Conservation (phyloP, 2,797 vertebrate genomes). For the Serranus cabrilla region DNA sequence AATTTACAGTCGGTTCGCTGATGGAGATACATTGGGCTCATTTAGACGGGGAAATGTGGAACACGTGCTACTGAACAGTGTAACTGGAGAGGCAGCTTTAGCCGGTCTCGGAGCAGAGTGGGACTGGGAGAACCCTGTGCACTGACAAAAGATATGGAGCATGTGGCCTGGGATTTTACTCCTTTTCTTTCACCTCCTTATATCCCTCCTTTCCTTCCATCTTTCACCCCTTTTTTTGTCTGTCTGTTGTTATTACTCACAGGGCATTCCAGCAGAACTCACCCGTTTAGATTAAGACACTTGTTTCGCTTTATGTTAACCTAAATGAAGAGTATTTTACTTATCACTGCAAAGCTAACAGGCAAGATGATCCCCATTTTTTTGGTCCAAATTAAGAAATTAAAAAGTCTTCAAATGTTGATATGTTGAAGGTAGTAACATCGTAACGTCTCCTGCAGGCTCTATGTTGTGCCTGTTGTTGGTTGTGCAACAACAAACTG, state of each 20-base stretch:
- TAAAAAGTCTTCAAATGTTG: no score
- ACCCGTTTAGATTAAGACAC: no score
- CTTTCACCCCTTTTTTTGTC: background rate
- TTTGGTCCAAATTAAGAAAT: no score
- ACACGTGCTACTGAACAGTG: constrained; percentile 64
- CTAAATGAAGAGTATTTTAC: no score
- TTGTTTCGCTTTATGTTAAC: no score
- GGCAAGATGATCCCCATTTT: no score
- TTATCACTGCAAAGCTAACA: no score
- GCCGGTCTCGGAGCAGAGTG: constrained; percentile 48
- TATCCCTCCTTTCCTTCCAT: background rate
- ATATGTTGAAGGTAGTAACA: no score
- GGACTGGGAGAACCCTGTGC: constrained; percentile 50
- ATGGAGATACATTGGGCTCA: constrained; percentile 64
- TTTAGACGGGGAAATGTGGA: constrained; percentile 61
- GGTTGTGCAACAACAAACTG: no score
- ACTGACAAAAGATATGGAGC: constrained; percentile 63
- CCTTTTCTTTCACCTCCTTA: background rate
- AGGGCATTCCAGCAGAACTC: no score
- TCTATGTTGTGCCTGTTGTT: no score
- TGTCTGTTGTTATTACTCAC: constrained; percentile 23
- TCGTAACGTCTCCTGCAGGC: no score
- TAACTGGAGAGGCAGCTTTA: constrained; percentile 69
- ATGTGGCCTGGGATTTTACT: constrained; percentile 54
- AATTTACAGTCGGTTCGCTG: constrained; percentile 68